phyloP scores from a whole-genome alignment of 2,797 vertebrate species.

The Malacoraja senta region DNA sequence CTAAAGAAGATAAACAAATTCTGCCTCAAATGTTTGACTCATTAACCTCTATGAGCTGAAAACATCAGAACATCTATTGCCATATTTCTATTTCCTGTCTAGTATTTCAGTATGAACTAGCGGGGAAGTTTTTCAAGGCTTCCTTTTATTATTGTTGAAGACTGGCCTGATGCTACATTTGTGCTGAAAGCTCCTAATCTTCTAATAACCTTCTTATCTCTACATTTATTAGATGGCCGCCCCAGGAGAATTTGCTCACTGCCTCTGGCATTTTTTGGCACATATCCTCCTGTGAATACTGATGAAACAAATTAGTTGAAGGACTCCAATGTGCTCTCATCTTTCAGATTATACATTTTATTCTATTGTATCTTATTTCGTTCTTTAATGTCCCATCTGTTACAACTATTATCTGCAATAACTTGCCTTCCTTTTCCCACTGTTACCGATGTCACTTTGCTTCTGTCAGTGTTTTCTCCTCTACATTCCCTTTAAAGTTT shows the following conservation, averaged over 20 bases:
- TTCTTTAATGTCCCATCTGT: constrained; percentile 22
- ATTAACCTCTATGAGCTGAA: not conserved
- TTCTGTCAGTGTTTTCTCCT: not conserved
- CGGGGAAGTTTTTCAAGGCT: not conserved
- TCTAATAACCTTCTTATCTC: constrained; percentile 2
- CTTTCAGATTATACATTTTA: not conserved
- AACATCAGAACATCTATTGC: not conserved
- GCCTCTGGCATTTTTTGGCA: not conserved
- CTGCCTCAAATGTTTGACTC: not conserved
- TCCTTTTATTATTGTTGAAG: not conserved
- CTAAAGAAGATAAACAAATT: not conserved
- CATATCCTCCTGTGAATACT: constrained; percentile 30
- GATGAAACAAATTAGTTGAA: constrained; percentile 9
- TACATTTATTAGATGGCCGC: not conserved
- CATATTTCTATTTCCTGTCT: not conserved
- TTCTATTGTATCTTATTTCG: not conserved
- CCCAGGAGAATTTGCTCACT: constrained; percentile 3
- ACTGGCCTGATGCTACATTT: not conserved
- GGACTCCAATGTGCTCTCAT: not conserved
- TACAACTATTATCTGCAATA: not conserved
- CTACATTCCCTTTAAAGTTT: not conserved
- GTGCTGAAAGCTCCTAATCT: not conserved
- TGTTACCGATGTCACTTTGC: not conserved
- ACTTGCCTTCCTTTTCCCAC: no score
- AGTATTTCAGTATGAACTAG: not conserved